Base-by-base conservation (phyloP, 2,888 invertebrate genomes). In the Resseliella maxima region DNA sequence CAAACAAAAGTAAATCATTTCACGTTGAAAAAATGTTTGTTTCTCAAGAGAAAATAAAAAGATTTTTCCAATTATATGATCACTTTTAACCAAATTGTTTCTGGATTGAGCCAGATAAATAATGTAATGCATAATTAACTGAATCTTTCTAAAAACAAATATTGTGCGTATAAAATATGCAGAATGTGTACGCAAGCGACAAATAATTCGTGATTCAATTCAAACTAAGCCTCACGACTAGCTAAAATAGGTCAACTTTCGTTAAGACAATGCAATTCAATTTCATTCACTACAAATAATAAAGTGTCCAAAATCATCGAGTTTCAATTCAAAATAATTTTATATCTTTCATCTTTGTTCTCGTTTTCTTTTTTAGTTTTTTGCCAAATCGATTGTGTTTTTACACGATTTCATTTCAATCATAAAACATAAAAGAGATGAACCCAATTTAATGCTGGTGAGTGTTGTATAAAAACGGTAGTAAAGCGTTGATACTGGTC, bases 211-310 rank as follows among this genome's bases (percentile, higher is more conserved):
- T 83, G 83, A 83, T 38, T 27, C 36, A 83, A n/a, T 83, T 38
- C 41, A 86, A 86, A 81, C 86, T 81, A 86, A 46, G 12, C 18
- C 86, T 86, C 86, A 86, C 86, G 86, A 64, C 54, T n/a, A 85
- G 31, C 24, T 21, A 31, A 46, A 83, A 83, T 83, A n/a, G 83
- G 83, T 0, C 72, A 72, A 27, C 38, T 85, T 85, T 85, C 72
- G 15, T 72, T 31, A 18, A 72, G 3, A 72, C 72, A 72, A 72
- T 72, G 15, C 72, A 72, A 31, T 72, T 72, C 72, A 72, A 31
- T 72, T 72, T 72, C 72, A 72, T 35, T 31, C 72, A 31, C 72
- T 12, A 72, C 72, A 72, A 21, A 31, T 72, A 31, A 72, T 35
- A 5, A 31, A 72, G 12, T 72, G 59, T 59, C 24, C 59, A n/a